phyloP scores from a whole-genome alignment of 2,113 vertebrate genomes.

The Mirza zaza region DNA sequence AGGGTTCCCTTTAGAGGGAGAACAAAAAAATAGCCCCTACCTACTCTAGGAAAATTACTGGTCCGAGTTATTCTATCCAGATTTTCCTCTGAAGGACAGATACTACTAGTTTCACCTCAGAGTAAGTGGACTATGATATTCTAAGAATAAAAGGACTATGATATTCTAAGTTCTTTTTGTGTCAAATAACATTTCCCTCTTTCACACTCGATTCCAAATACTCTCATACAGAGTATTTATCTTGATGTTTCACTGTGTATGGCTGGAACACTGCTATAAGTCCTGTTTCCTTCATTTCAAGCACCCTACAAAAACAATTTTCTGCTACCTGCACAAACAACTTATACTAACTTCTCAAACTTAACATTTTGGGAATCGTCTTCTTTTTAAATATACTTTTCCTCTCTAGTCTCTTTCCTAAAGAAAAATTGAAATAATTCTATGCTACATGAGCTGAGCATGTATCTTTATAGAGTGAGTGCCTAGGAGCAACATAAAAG shows the following conservation, averaged over 20 bases:
- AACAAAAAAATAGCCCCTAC: not conserved
- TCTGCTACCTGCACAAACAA: constrained; percentile 1
- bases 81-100: not conserved
- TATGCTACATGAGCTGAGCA: not conserved
- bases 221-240: not conserved
- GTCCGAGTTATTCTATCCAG: not conserved
- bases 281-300: not conserved
- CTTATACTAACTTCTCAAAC: constrained; percentile 10
- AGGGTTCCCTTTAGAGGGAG: not conserved
- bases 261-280: not conserved
- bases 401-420: not conserved
- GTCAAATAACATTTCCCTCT: not conserved
- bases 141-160: not conserved
- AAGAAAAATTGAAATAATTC: constrained; percentile 12
- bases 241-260: not conserved
- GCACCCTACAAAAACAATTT: not conserved
- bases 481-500: not conserved
- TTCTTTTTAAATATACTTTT: constrained; percentile 3
- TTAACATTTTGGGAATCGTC: not conserved
- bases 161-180: constrained; percentile 6
- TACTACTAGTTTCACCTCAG: not conserved
- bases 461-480: not conserved
- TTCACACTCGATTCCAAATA: constrained; percentile 8
- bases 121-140: not conserved
- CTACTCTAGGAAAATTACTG: not conserved